Evolutionary conservation across 1,140 invertebrate species (phyloP).

Genomic region (Caenorhabditis inopinata): DNA sequence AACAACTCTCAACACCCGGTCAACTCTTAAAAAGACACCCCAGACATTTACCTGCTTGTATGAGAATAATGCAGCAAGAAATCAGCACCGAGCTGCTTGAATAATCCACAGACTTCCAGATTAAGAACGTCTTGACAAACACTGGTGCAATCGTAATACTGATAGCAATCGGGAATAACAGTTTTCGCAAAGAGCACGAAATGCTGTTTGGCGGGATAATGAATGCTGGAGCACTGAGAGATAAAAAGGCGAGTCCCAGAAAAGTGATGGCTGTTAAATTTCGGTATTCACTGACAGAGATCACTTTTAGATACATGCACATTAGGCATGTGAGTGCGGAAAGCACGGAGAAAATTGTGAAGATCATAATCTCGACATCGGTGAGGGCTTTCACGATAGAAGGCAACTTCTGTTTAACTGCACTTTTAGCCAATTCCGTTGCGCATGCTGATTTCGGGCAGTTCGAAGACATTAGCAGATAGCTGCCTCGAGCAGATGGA

Average conservation of each 20-base stretch:
- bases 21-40: too few relatives aligned
- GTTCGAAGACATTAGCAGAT: conserved; percentile 43
- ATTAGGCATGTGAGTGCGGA: conserved; percentile 52
- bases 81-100: conserved; percentile 15
- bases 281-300: conserved; percentile 49
- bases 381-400: background rate
- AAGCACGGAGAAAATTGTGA: conserved; percentile 32
- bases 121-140: conserved; percentile 54
- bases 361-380: background rate
- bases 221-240: conserved; percentile 31
- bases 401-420: background rate
- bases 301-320: conserved; percentile 56
- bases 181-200: conserved; percentile 50
- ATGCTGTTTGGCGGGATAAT: conserved; percentile 54
- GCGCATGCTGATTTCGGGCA: conserved; percentile 45
- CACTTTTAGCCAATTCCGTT: background rate
- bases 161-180: conserved; percentile 48
- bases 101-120: conserved; percentile 35
- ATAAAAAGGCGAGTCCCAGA: conserved; percentile 39
- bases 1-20: too few relatives aligned
- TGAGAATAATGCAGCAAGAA: conserved; percentile 38
- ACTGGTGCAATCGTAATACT: conserved; percentile 37
- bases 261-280: conserved; percentile 51
- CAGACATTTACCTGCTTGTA: conserved; percentile 48
- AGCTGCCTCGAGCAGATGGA: background rate